Conservation (phyloP, 2,888 invertebrate species). For the Proisotoma minuta region DNA sequence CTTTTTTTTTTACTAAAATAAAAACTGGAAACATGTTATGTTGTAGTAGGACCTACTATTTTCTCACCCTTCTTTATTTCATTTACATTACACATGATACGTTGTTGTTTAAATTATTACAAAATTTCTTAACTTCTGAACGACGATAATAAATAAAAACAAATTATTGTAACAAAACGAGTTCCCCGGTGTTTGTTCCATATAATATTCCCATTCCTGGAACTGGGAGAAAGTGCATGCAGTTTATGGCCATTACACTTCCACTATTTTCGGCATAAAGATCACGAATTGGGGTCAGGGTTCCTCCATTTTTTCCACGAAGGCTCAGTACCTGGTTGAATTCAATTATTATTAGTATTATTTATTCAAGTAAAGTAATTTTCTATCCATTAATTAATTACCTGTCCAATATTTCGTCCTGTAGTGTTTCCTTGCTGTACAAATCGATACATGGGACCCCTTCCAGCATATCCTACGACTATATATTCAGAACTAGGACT, state of each 20-base stretch:
- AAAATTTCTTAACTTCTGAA: no score
- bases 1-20: not conserved
- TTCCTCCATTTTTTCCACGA: conserved; percentile 16
- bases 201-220: conserved; percentile 46
- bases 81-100: no score
- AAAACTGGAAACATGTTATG: not conserved
- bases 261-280: conserved; percentile 42
- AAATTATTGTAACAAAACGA: no score
- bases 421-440: conserved; percentile 31
- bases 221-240: conserved; percentile 46
- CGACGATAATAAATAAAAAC: no score
- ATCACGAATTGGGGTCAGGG: conserved; percentile 43
- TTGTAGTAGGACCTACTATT: no score
- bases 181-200: conserved; percentile 45
- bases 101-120: no score
- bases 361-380: not conserved
- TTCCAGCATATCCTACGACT: conserved; percentile 45
- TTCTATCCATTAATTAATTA: not conserved
- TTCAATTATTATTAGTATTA: conserved; percentile 15
- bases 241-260: conserved; percentile 44
- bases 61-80: no score
- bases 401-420: conserved; percentile 31
- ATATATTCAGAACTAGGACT: conserved; percentile 45
- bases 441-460: conserved; percentile 45
- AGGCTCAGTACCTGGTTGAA: conserved; percentile 42